Evolutionary conservation across 2,888 invertebrate species (phyloP).

Genomic region (Pachliopta kotzebuea): DNA sequence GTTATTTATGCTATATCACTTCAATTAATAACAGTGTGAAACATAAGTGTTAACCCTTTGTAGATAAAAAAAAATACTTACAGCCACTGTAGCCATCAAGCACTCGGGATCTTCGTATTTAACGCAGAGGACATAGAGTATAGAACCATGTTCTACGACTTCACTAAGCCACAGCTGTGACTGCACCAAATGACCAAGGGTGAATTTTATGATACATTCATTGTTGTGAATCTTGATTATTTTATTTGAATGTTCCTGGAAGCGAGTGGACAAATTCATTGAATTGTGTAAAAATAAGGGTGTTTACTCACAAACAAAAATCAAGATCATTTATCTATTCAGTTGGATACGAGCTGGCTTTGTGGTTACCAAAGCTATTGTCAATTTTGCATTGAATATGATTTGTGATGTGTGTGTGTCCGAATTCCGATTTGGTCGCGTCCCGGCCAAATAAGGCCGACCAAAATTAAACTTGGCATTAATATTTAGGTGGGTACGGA

Average conservation of each 20-base stretch:
- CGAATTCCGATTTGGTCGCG: no score
- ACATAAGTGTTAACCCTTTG: background rate
- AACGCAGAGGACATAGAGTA: slow-evolving; percentile 48
- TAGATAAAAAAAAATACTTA: slow-evolving; percentile 35
- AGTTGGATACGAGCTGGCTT: no score
- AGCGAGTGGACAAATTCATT: background rate
- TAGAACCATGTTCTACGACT: slow-evolving; percentile 37
- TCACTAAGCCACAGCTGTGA: slow-evolving; percentile 39
- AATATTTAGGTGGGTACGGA: no score
- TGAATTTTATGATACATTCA: slow-evolving; percentile 42
- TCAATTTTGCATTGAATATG: no score
- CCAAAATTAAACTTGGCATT: no score
- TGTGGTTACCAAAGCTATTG: no score
- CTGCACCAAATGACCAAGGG: slow-evolving; percentile 39
- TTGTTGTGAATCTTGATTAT: slow-evolving; percentile 34
- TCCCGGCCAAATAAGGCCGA: no score
- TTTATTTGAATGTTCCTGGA: slow-evolving; percentile 47
- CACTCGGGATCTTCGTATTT: slow-evolving; percentile 45
- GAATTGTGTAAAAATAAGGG: background rate
- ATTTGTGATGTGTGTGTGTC: no score
- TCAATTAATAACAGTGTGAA: no score
- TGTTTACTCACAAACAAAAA: no score
- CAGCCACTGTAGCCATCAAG: slow-evolving; percentile 45
- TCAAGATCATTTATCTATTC: no score
- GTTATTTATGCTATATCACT: no score